These are phyloP conservation scores for Spicauda simplicius DNA, from an alignment of 2,888 invertebrate species.

Conservation along the genomic window DNA sequence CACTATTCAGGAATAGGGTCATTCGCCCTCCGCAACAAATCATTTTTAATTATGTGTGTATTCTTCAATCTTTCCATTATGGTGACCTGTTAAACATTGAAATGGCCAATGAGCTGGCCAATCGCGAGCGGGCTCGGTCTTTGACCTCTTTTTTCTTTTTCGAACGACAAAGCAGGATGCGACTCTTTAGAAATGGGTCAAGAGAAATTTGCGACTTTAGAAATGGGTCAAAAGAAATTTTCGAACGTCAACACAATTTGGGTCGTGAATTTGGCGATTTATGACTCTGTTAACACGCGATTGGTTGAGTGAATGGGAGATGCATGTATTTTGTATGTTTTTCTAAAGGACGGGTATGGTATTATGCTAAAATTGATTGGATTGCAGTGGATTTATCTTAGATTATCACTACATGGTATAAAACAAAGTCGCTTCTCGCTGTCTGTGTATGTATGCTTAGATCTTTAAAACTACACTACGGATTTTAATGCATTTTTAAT, in stretches of 20 bases:
- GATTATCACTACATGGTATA: no score
- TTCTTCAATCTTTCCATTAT: conserved; percentile 75
- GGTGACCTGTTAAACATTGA: conserved; percentile 62
- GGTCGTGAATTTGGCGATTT: conserved; percentile 65
- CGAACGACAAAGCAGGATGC: conserved; percentile 52
- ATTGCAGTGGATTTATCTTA: no score
- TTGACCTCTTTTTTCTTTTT: conserved; percentile 63
- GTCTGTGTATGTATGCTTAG: no score
- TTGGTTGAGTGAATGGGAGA: background rate
- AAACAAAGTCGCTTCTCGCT: no score
- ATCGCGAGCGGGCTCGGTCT: conserved; percentile 54
- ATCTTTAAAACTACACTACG: no score
- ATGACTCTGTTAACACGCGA: conserved; percentile 23
- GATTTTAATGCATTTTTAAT: no score
- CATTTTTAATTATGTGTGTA: conserved; percentile 81
- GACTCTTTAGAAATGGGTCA: conserved; percentile 73
- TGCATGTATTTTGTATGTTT: background rate
- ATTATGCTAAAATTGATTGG: no score
- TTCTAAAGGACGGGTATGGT: no score
- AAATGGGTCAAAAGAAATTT: conserved; percentile 74
- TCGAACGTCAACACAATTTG: conserved; percentile 58
- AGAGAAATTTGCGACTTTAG: conserved; percentile 55
- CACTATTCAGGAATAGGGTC: conserved; percentile 74
- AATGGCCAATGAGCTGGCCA: conserved; percentile 51
- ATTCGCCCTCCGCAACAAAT: conserved; percentile 78